Base-by-base conservation (phyloP, 2,888 invertebrate species). In the Morpho deidamia region DNA sequence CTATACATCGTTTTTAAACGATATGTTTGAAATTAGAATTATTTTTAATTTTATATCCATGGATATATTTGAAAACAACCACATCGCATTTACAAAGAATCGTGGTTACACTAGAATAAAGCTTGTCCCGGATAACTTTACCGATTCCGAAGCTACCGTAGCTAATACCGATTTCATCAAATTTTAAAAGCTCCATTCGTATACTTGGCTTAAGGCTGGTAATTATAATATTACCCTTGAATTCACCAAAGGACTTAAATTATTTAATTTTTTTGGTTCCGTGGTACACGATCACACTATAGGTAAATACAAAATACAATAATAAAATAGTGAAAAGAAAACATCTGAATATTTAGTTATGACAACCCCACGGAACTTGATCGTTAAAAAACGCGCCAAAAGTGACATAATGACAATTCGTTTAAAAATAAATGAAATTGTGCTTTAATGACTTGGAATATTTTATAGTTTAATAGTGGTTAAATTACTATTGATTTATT, bases 161-260 rank as follows among this genome's bases (percentile, higher is more conserved):
- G 78, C 78, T 77, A 81, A 77, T 78, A 78, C 78, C 79, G 77
- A 75, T 78, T 78, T 68, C 74, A 76, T 78, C 76, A 71, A 65
- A 76, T 76, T 70, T 72, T 77, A 72, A 72, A 78, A 78, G 87
- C 79, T 74, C 71, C 81, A 71, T 76, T 92, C 93, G 93, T 93
- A 93, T 93, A 93, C 93, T 92, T 92, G 91, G 91, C 90, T 90
- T 92, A 93, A 93, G 93, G 93, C 92, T 91, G 87, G 89, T 79
- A 86, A 89, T 86, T 83, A 79, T 58, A 53, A 46, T 53, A 88
- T 87, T 84, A 85, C 88, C 69, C 74, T 70, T 74, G 74, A 75
- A 73, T 73, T 81, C 63, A 66, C 69, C 66, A 80, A 73, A 74
- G 65, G 66, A 65, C 62, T 61, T 56, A 61, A 61, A 37, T 44